Evolutionary conservation across 2,797 vertebrate species (phyloP).

Genomic region (Crenichthys baileyi): DNA sequence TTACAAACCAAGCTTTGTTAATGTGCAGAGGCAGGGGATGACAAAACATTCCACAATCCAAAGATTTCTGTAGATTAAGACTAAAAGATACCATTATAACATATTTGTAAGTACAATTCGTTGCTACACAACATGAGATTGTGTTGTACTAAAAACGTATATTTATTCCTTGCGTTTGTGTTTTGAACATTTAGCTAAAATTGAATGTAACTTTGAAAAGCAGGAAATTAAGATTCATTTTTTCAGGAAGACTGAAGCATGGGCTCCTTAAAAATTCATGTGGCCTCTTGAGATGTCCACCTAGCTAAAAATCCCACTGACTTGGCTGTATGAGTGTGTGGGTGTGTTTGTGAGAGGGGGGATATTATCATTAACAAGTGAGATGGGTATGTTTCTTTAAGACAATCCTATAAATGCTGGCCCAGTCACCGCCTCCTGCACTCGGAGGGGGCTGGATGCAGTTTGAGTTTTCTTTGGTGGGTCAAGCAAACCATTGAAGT

Average conservation of each 20-base stretch:
- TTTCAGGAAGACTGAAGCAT: constrained; percentile 11
- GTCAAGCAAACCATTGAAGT: constrained; percentile 99
- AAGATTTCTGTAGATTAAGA: neutral
- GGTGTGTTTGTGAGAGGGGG: constrained; percentile 13
- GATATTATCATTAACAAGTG: constrained; percentile 91
- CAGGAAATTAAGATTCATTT: neutral
- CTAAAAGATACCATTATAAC: no score
- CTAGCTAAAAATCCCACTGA: constrained; percentile 22
- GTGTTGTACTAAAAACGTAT: no score
- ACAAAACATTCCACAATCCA: neutral
- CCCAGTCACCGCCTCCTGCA: constrained; percentile 90
- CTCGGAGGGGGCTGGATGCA: constrained; percentile 89
- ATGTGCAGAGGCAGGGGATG: neutral
- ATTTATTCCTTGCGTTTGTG: no score
- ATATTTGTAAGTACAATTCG: neutral
- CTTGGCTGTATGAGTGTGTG: constrained; percentile 32
- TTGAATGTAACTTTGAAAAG: neutral
- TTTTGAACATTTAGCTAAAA: no score
- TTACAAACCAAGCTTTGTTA: neutral
- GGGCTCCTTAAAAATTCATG: constrained; percentile 25
- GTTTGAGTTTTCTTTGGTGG: constrained; percentile 95
- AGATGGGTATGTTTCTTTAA: constrained; percentile 94
- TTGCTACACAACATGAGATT: neutral
- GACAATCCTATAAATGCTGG: constrained; percentile 96
- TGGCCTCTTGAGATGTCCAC: constrained; percentile 22